Base-by-base conservation (phyloP, 2,888 invertebrate species). In the Callosobruchus maculatus region DNA sequence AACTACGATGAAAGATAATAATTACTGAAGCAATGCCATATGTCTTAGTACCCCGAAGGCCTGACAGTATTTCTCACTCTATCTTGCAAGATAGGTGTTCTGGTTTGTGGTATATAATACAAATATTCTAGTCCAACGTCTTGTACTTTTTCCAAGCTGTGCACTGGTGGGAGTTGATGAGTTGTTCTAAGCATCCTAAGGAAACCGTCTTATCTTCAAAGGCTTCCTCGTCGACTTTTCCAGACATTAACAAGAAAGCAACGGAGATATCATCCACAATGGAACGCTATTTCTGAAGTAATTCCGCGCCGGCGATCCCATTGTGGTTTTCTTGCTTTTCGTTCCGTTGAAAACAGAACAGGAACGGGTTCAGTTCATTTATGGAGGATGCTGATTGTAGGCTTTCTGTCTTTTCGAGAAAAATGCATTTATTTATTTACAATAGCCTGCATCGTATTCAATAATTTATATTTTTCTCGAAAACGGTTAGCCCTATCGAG, bases 271-370 rank as follows among this genome's bases (percentile, higher is more conserved):
- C 80, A 81, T 80, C 80, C 81, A 82, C 81, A 83, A 82, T 83
- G 79, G 81, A 78, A 79, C 78, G 83, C 82, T 84, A 82, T 84
- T 85, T 83, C 82, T 82, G 83, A 84, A 85, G 84, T 85, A 83
- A 84, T 85, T 85, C 83, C 84, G 79, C 83, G 82, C 80, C 81
- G 81, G 78, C 78, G 80, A 79, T 77, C 81, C 83, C 82, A 84
- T 85, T 85, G 84, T 85, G 82, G 82, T 82, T 79, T 75, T 76
- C 75, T 49, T 49, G 49, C 77, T 77, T 81, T 79, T 79, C 80
- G 75, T 80, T 74, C 71, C 73, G 71, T 75, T 74, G 67, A 73
- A 71, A 7, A 13, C 1, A 13, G 13, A 18, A 49, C 49, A 49
- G 49, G 49, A 18, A 1, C 49, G 13, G 49, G 13, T 18, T 49